Conservation (phyloP, 2,797 vertebrate genomes). For the Gobionotothen gibberifrons region DNA sequence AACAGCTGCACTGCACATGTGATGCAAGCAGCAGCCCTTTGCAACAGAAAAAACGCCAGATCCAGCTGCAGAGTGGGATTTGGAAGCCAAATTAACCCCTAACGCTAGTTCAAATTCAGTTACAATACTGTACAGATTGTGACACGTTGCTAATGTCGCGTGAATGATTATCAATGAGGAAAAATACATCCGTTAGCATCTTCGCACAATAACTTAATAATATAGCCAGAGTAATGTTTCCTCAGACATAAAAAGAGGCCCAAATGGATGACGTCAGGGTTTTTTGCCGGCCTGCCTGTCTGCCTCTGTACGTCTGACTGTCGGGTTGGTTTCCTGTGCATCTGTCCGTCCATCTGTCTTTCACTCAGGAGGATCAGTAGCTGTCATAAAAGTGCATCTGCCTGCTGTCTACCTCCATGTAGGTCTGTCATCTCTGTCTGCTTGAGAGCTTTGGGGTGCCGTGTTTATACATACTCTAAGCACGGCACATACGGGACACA, state of each 20-base stretch:
- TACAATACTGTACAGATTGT: neutral
- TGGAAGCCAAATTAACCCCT: too few species aligned
- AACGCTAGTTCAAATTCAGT: too few species aligned
- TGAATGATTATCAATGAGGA: neutral
- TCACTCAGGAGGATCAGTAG: slow-evolving; percentile 38
- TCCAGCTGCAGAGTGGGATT: slow-evolving; percentile 7
- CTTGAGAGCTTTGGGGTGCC: neutral
- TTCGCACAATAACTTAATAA: slow-evolving; percentile 2
- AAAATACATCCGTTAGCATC: neutral
- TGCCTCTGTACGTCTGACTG: slow-evolving; percentile 14
- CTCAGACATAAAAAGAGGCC: slow-evolving; percentile 2
- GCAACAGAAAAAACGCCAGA: neutral
- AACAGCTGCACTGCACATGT: slow-evolving; percentile 7
- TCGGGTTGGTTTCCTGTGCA: slow-evolving; percentile 27
- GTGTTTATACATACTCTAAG: slow-evolving; percentile 7
- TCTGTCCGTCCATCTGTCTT: slow-evolving; percentile 49
- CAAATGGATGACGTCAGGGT: slow-evolving; percentile 20
- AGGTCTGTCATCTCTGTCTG: slow-evolving; percentile 27
- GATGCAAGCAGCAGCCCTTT: slow-evolving; percentile 30
- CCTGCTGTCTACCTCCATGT: slow-evolving; percentile 25
- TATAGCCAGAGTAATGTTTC: neutral
- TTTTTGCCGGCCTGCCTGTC: slow-evolving; percentile 12
- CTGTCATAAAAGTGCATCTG: slow-evolving; percentile 53
- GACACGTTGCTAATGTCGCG: rapidly evolving
- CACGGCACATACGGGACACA: neutral